Conservation (phyloP, 2,888 invertebrate species). For the Lomographa bimaculata region DNA sequence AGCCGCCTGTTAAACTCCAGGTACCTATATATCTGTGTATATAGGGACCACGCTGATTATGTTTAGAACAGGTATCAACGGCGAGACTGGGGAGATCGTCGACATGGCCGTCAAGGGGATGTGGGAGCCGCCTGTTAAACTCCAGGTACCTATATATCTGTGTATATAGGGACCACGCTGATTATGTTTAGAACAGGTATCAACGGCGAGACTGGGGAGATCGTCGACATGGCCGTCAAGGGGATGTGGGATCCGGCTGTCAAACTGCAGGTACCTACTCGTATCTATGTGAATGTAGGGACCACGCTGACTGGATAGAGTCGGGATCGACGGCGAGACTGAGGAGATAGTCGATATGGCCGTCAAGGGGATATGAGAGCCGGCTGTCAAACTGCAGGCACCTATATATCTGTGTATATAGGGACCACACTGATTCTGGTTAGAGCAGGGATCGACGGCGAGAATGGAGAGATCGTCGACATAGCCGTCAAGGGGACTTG, state of each 20-base stretch:
- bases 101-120: constrained; percentile 95
- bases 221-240: constrained; percentile 95
- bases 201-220: constrained; percentile 95
- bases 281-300: no score
- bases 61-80: constrained; percentile 99
- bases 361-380: constrained; percentile 96
- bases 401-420: no score
- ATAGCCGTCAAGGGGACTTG: constrained; percentile 95
- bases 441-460: constrained; percentile 99
- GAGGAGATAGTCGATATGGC: constrained; percentile 97
- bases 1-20: constrained; percentile 98
- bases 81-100: constrained; percentile 95
- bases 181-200: no score
- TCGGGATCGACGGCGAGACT: constrained; percentile 97
- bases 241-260: constrained; percentile 99
- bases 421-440: no score
- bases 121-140: constrained; percentile 99
- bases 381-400: constrained; percentile 96
- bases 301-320: no score
- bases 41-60: no score
- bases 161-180: no score
- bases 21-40: no score
- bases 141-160: no score
- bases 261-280: constrained; percentile 95
- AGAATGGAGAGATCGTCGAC: constrained; percentile 95